Percentiles rank a stretch among this genome's conserved stretches.
Evolutionary conservation across 2,888 invertebrate genomes (phyloP).

Genomic region (Mythimna loreyi): DNA sequence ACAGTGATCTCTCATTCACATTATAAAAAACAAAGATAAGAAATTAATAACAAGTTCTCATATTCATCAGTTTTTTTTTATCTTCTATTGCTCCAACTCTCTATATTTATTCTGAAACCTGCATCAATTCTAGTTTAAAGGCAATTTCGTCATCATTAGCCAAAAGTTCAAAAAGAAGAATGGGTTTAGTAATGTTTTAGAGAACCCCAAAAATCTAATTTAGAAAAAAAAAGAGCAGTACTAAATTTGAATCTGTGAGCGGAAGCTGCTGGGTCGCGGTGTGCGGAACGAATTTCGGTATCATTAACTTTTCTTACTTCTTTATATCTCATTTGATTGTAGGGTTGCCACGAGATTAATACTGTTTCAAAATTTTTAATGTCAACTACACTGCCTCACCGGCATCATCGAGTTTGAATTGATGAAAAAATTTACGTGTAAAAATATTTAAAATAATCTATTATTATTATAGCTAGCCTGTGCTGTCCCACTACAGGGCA

Average conservation of each 20-base stretch:
- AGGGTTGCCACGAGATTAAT: conserved; percentile 63
- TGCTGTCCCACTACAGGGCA: too few relatives aligned
- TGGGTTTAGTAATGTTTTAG: not conserved
- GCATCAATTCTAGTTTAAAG: not conserved
- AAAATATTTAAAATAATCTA: too few relatives aligned
- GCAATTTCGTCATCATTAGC: not conserved
- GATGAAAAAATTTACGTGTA: too few relatives aligned
- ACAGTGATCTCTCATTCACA: too few relatives aligned
- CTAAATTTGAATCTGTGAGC: conserved; percentile 86
- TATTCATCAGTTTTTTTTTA: too few relatives aligned
- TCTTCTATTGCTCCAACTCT: too few relatives aligned
- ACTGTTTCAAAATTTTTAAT: not conserved
- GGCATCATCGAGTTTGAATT: too few relatives aligned
- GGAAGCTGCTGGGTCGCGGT: conserved; percentile 81
- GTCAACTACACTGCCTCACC: not conserved
- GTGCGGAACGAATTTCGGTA: conserved; percentile 86
- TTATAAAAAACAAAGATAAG: too few relatives aligned
- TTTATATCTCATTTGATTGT: conserved; percentile 75
- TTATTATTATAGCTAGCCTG: too few relatives aligned
- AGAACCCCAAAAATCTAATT: conserved; percentile 65
- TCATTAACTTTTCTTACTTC: conserved; percentile 81
- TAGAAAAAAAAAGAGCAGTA: conserved; percentile 74
- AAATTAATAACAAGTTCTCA: too few relatives aligned
- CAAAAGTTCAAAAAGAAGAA: not conserved
- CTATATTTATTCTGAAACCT: not conserved